A percentile compares a stretch with the other conserved stretches of the same genome.
phyloP scores from a whole-genome alignment of 23 tunicate genomes.

The Diplosoma virens region DNA sequence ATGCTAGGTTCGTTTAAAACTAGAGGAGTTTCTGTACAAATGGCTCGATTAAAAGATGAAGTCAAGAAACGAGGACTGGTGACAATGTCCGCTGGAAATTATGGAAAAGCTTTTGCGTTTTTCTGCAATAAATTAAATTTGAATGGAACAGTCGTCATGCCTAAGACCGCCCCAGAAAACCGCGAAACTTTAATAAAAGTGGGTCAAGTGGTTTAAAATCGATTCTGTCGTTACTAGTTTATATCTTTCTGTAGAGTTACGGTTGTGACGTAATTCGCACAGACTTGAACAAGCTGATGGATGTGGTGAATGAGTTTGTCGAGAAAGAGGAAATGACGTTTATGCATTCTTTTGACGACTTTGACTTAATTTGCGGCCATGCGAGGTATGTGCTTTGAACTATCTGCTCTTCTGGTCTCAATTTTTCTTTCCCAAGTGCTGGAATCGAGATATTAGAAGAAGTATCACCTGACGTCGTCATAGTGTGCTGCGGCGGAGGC shows the following conservation, averaged over 20 bases:
- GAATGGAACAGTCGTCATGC: conserved; percentile 63
- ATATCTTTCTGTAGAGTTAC: neutral
- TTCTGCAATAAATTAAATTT: conserved; percentile 21
- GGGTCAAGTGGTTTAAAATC: neutral
- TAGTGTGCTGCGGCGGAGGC: conserved; percentile 84
- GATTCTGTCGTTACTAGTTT: neutral
- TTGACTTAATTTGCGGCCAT: conserved; percentile 51
- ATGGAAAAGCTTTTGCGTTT: conserved; percentile 61
- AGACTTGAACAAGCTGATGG: conserved; percentile 20
- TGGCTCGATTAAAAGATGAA: conserved; percentile 13
- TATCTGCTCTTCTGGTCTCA: too few relatives aligned
- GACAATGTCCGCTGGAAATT: conserved; percentile 78
- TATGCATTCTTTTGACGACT: conserved; percentile 68
- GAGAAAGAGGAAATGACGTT: conserved; percentile 41
- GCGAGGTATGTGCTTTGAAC: too few relatives aligned
- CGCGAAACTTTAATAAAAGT: conserved; percentile 48
- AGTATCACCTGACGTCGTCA: conserved; percentile 47
- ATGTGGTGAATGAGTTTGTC: conserved; percentile 25
- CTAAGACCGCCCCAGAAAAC: conserved; percentile 57
- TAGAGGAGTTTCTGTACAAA: conserved; percentile 57
- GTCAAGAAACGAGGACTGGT: conserved; percentile 8
- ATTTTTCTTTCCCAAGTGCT: conserved; percentile 34
- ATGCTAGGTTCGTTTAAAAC: conserved; percentile 66
- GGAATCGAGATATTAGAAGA: conserved; percentile 58
- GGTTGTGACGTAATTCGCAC: conserved; percentile 51